Evolutionary conservation across 2,888 invertebrate species (phyloP).

Genomic region (Steromphala cineraria): DNA sequence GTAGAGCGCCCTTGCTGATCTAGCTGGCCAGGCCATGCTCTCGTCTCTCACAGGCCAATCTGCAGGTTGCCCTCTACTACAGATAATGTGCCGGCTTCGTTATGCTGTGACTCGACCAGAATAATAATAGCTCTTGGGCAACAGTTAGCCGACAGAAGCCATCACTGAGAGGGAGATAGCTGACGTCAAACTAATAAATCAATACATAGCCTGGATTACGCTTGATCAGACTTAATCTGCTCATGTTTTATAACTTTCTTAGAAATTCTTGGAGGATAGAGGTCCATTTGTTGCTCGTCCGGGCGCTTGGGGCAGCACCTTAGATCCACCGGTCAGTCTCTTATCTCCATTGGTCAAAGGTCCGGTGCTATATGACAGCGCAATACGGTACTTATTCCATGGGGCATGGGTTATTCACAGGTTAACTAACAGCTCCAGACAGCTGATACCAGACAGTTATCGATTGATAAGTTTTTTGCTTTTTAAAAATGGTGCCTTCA

Average conservation of each 20-base stretch:
- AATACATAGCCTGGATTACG: conserved; percentile 20
- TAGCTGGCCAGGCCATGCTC: conserved; percentile 11
- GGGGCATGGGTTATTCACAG: not conserved
- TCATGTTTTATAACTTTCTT: conserved; percentile 14
- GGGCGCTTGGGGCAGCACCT: not conserved
- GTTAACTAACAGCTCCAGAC: not conserved
- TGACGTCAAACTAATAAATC: conserved; percentile 38
- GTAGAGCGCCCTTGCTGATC: not conserved
- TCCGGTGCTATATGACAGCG: not conserved
- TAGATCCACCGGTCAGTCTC: not conserved
- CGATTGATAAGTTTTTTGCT: too few species aligned
- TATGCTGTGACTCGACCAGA: conserved; percentile 18
- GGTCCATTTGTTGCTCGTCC: conserved; percentile 3
- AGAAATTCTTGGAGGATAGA: conserved; percentile 1
- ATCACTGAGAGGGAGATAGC: conserved; percentile 22
- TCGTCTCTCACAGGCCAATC: conserved; percentile 5
- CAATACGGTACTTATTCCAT: not conserved
- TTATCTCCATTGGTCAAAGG: not conserved
- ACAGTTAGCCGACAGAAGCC: conserved; percentile 19
- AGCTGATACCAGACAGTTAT: not conserved
- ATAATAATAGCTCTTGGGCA: conserved; percentile 24
- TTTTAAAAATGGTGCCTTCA: not conserved
- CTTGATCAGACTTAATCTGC: conserved; percentile 11
- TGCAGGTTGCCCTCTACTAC: not conserved
- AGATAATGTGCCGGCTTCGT: conserved; percentile 20